Conservation (phyloP, 2,888 invertebrate genomes). For the Eupithecia dodoneata region DNA sequence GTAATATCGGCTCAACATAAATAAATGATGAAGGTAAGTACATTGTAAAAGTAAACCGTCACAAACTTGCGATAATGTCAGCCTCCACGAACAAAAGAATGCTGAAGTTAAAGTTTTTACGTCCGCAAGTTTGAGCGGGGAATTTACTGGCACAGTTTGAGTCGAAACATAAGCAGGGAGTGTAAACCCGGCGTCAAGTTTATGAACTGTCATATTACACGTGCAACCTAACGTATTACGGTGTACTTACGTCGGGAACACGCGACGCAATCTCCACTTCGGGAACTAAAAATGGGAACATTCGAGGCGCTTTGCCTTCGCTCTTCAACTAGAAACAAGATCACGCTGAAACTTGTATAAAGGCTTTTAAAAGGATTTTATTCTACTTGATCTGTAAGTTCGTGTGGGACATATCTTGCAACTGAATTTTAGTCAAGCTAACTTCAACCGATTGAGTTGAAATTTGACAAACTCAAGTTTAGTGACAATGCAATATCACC, state of each 20-base stretch:
- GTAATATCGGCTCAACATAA: slow-evolving; percentile 7
- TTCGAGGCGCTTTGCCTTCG: slow-evolving; percentile 10
- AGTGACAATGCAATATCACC: too few relatives aligned
- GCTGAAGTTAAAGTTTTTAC: slow-evolving; percentile 29
- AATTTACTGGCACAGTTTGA: slow-evolving; percentile 27
- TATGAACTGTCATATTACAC: slow-evolving; percentile 43
- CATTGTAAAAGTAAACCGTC: slow-evolving; percentile 13
- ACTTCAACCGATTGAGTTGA: too few relatives aligned
- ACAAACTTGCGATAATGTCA: slow-evolving; percentile 15
- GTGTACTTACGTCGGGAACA: slow-evolving; percentile 29
- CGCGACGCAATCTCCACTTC: slow-evolving; percentile 23
- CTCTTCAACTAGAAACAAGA: background rate
- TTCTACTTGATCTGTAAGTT: too few relatives aligned
- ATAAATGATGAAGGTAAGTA: slow-evolving; percentile 18
- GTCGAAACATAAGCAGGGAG: slow-evolving; percentile 25
- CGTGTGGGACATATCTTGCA: too few relatives aligned
- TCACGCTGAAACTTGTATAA: background rate
- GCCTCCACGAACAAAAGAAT: slow-evolving; percentile 24
- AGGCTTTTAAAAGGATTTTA: background rate
- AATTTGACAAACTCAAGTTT: too few relatives aligned
- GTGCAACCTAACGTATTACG: slow-evolving; percentile 40
- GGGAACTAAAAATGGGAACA: slow-evolving; percentile 16
- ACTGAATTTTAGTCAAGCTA: too few relatives aligned
- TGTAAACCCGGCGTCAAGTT: slow-evolving; percentile 37
- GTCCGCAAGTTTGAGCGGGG: slow-evolving; percentile 20